Conservation (phyloP, 1,140 invertebrate genomes). For the Diabrotica undecimpunctata region DNA sequence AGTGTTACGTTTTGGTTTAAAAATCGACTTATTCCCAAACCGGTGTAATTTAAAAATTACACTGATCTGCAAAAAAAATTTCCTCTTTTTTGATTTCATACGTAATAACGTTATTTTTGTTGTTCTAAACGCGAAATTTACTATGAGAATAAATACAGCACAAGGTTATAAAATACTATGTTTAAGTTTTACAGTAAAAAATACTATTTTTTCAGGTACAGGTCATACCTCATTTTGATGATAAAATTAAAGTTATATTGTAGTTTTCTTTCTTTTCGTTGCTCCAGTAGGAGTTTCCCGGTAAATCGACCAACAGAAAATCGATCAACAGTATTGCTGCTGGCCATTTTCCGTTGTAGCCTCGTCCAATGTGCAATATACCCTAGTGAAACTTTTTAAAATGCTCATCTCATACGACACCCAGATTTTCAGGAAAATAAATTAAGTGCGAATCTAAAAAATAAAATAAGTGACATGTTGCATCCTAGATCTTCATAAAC, state of each 20-base stretch:
- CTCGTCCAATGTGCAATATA: constrained; percentile 35
- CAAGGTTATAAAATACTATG: too few relatives aligned
- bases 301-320: constrained; percentile 26
- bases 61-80: too few relatives aligned
- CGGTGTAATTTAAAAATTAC: too few relatives aligned
- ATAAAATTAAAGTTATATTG: not conserved
- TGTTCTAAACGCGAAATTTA: too few relatives aligned
- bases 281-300: not conserved
- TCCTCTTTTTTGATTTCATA: too few relatives aligned
- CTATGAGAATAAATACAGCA: too few relatives aligned
- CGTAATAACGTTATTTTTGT: too few relatives aligned
- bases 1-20: too few relatives aligned
- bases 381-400: constrained; percentile 45
- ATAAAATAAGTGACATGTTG: constrained; percentile 43
- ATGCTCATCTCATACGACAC: constrained; percentile 39
- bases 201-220: too few relatives aligned
- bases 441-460: constrained; percentile 43
- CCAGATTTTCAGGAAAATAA: constrained; percentile 41
- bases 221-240: too few relatives aligned
- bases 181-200: too few relatives aligned
- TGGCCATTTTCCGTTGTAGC: constrained; percentile 37
- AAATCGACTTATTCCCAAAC: too few relatives aligned
- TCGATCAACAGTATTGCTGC: constrained; percentile 34
- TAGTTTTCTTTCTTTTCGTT: not conserved
- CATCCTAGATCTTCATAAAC: constrained; percentile 28